Percentiles rank a stretch among this genome's conserved stretches.
These are phyloP conservation scores for Syrista parreyssii DNA, from an alignment of 2,888 invertebrate genomes.

Conservation along the genomic window DNA sequence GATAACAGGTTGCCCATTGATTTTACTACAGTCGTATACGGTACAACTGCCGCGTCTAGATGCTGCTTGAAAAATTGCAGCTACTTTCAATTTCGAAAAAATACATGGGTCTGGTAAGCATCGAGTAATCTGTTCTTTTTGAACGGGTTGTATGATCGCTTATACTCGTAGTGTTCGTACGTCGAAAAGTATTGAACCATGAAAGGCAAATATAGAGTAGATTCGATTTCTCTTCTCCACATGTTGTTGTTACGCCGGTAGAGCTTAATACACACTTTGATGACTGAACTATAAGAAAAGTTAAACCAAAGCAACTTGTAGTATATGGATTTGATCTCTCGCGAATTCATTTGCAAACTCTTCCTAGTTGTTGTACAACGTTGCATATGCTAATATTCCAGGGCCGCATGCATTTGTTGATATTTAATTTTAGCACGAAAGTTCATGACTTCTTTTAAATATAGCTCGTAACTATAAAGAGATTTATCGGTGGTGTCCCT, in stretches of 20 bases:
- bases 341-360: not conserved
- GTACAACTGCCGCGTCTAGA: not conserved
- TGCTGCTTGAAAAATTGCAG: not conserved
- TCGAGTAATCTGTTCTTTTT: not conserved
- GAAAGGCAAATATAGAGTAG: not conserved
- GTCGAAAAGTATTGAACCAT: not conserved
- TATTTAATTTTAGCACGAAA: not conserved
- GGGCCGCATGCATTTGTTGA: not conserved
- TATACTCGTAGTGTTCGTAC: not conserved
- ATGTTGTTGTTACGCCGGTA: not conserved
- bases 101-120: not conserved
- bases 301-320: not conserved
- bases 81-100: not conserved
- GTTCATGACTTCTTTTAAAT: not conserved
- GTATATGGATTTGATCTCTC: not conserved
- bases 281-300: not conserved
- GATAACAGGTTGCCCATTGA: not conserved
- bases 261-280: not conserved
- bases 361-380: not conserved
- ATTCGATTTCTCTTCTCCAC: not conserved
- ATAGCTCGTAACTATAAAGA: not conserved
- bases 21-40: not conserved
- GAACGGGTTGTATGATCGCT: not conserved
- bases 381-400: not conserved
- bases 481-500: not conserved